Percentiles rank a stretch among this genome's conserved stretches.
These are phyloP conservation scores for Sebastolobus altivelis DNA, from an alignment of 2,797 vertebrate genomes.

Conservation along the genomic window DNA sequence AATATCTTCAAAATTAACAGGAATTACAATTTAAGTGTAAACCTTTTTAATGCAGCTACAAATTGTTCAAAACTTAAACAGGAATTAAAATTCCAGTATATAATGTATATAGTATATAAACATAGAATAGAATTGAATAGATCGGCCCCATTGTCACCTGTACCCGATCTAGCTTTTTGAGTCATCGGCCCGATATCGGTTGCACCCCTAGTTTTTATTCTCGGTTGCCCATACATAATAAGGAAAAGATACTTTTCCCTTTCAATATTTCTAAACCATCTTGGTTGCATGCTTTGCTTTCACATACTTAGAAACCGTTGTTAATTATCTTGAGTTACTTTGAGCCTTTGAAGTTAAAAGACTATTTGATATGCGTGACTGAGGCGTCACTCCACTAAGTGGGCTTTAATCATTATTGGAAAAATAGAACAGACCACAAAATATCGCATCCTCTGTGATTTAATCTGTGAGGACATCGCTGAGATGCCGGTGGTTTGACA, in stretches of 20 bases:
- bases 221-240: background rate
- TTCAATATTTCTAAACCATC: background rate
- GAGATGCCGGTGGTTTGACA: constrained; percentile 33
- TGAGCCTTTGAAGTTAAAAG: background rate
- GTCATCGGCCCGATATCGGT: no score
- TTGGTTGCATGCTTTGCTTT: background rate
- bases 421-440: background rate
- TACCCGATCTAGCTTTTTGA: no score
- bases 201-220: background rate
- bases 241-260: background rate
- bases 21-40: no score
- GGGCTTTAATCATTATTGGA: background rate
- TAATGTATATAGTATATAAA: background rate
- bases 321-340: background rate
- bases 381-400: background rate
- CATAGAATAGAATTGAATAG: background rate
- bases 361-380: background rate
- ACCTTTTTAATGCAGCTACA: no score
- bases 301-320: background rate
- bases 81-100: no score
- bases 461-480: constrained; percentile 15
- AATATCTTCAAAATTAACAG: no score
- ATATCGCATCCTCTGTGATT: background rate
- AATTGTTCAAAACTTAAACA: no score
- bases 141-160: no score